These are phyloP conservation scores for Parauchenoglanis punctatus DNA, from an alignment of 2,797 vertebrate species.

Conservation along the genomic window DNA sequence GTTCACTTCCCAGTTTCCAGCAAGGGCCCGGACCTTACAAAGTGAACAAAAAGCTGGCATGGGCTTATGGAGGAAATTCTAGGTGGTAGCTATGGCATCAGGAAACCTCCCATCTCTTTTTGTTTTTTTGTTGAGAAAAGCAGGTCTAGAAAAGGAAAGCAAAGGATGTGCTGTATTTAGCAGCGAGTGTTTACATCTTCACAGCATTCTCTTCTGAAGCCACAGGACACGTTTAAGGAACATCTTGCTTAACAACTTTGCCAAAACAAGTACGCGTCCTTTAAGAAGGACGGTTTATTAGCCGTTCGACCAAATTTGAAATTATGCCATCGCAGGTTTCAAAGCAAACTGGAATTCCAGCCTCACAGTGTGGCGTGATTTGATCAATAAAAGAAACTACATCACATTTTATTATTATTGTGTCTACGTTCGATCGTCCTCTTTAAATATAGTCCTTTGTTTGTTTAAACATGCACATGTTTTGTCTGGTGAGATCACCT, in stretches of 20 bases:
- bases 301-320: neutral
- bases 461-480: neutral
- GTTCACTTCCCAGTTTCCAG: constrained; percentile 40
- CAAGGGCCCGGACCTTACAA: constrained; percentile 27
- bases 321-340: neutral
- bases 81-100: constrained; percentile 40
- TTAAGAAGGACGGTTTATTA: neutral
- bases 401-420: neutral
- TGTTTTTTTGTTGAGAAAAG: neutral
- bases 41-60: constrained; percentile 33
- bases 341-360: neutral
- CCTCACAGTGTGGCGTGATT: neutral
- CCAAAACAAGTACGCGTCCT: neutral
- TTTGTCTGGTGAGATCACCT: neutral
- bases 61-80: constrained; percentile 31
- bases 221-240: too few relatives aligned
- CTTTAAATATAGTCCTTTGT: neutral
- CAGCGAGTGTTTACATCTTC: neutral
- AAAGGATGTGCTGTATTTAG: neutral
- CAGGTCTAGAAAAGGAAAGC: neutral
- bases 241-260: neutral
- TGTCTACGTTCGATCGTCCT: neutral
- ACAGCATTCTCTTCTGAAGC: neutral
- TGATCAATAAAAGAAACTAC: neutral
- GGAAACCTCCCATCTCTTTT: neutral